Conservation (phyloP, 2,888 invertebrate genomes). For the Candidula unifasciata region DNA sequence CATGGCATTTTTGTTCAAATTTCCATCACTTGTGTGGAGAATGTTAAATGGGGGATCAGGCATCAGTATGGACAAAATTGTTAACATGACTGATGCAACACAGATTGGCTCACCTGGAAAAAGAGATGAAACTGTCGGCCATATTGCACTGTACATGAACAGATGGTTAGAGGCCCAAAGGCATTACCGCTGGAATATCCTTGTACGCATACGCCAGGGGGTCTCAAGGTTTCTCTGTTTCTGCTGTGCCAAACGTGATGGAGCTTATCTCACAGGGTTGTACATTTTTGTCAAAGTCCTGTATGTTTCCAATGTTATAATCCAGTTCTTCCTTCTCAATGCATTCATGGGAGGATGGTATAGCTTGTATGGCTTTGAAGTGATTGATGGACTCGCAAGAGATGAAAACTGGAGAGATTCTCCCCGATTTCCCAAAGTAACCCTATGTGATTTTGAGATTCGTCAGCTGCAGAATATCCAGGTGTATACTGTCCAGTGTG, state of each 20-base stretch:
- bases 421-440: slow-evolving; percentile 69
- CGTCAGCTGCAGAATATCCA: slow-evolving; percentile 72
- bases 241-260: slow-evolving; percentile 70
- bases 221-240: slow-evolving; percentile 65
- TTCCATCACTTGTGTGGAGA: slow-evolving; percentile 79
- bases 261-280: slow-evolving; percentile 70
- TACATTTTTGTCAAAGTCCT: slow-evolving; percentile 70
- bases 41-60: slow-evolving; percentile 75
- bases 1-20: slow-evolving; percentile 79
- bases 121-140: slow-evolving; percentile 64
- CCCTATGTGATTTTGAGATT: slow-evolving; percentile 72
- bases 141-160: slow-evolving; percentile 69
- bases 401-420: slow-evolving; percentile 67
- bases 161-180: slow-evolving; percentile 70
- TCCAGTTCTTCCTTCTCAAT: slow-evolving; percentile 72
- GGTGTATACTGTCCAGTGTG: slow-evolving; percentile 71
- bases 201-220: slow-evolving; percentile 68
- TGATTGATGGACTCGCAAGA: slow-evolving; percentile 62
- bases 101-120: slow-evolving; percentile 66
- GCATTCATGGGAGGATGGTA: slow-evolving; percentile 71
- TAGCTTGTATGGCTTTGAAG: slow-evolving; percentile 70
- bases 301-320: slow-evolving; percentile 67
- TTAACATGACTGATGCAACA: slow-evolving; percentile 65
- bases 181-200: slow-evolving; percentile 67
- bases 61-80: slow-evolving; percentile 71